Evolutionary conservation across 2,113 vertebrate species (phyloP).

Genomic region (Tichodroma muraria): DNA sequence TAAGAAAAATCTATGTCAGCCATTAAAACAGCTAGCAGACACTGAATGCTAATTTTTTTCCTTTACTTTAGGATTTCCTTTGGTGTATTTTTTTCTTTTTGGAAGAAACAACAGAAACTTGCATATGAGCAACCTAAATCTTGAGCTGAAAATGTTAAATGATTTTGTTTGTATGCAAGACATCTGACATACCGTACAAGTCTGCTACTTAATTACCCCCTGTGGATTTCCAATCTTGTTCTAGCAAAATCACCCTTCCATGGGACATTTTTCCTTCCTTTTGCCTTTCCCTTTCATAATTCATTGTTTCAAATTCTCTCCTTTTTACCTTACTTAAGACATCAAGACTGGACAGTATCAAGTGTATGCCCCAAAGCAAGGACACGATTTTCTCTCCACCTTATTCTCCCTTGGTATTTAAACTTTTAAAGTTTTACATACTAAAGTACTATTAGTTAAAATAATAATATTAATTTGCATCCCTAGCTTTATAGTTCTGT

Average conservation of each 20-base stretch:
- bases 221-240: slow-evolving; percentile 57
- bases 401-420: neutral
- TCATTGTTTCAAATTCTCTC: slow-evolving; percentile 13
- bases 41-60: slow-evolving; percentile 47
- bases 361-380: slow-evolving; percentile 1
- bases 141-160: slow-evolving; percentile 46
- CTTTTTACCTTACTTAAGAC: slow-evolving; percentile 10
- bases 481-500: neutral
- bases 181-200: slow-evolving; percentile 48
- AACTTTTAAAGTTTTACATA: neutral
- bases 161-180: slow-evolving; percentile 38
- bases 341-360: slow-evolving; percentile 2
- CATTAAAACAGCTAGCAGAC: slow-evolving; percentile 63
- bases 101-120: slow-evolving; percentile 53
- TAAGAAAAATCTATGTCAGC: slow-evolving; percentile 69
- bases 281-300: slow-evolving; percentile 12
- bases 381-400: neutral
- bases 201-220: slow-evolving; percentile 59
- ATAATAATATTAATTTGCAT: slow-evolving; percentile 4
- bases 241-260: slow-evolving; percentile 13
- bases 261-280: slow-evolving; percentile 37
- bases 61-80: slow-evolving; percentile 33
- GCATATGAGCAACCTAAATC: slow-evolving; percentile 44
- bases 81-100: slow-evolving; percentile 31
- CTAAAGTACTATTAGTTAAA: neutral